Base-by-base conservation (phyloP, 2,797 vertebrate species). In the Sebastiscus albofasciatus region DNA sequence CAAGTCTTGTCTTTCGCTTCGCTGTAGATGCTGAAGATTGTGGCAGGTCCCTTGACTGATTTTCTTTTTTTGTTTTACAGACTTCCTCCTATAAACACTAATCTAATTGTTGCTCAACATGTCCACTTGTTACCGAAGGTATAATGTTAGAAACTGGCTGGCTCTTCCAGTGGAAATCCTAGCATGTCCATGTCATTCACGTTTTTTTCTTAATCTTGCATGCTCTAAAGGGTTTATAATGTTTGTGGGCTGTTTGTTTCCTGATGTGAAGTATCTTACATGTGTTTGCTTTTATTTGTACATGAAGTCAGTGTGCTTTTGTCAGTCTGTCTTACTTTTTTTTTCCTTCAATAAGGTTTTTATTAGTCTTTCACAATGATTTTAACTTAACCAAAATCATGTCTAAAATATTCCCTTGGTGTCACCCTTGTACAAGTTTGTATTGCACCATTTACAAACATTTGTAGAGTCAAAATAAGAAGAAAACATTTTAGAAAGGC, bases 141-240 rank as follows among this genome's bases (percentile, higher is more conserved):
- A 10, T 42, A 34, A 81, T 79, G 70, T 87, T 79, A 90, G 77
- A 92, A 90, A 89, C 92, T 93, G 93, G 92, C 92, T 91, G 93
- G 92, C 71, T 91, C 85, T 87, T 90, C 93, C 92, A 93, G 93
- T 93, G 72, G 60, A 85, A 88, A 81, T 67, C 33, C 1, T 33
- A 77, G 54, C 67, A 80, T 67, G 29, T 68, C 31, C 34, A 34
- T 52, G 56, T 80, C n/a, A 59, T 76, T 74, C 75, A 61, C 49
- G 5, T 77, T 72, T 75, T 39, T 7, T 8, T 26, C 29, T 74
- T 65, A 6, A 8, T 61, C n/a, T 75, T 34, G 55, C 10, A 12
- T 13, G 8, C 29, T 82, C 27, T 34, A 55, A 61, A 16, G 8
- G 42, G 11, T 11, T 29, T 72, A 69, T 54, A 29, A 58, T 42